These are phyloP conservation scores for Ivindomyrus marchei DNA, from an alignment of 2,113 vertebrate species.

Conservation along the genomic window DNA sequence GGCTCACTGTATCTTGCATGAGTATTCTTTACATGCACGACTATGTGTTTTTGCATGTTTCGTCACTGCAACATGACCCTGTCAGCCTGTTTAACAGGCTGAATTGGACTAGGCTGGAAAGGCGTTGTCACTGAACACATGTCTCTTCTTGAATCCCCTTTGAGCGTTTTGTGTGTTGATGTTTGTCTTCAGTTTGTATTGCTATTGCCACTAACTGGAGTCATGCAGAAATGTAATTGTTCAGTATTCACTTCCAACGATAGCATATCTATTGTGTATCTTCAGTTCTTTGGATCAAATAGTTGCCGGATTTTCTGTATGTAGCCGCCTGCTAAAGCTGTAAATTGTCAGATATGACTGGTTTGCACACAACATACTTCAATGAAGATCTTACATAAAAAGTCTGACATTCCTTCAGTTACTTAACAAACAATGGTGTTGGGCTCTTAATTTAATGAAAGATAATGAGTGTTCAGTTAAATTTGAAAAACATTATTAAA, in stretches of 20 bases:
- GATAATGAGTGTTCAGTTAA: not conserved
- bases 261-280: not conserved
- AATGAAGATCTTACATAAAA: constrained; percentile 29
- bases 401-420: not conserved
- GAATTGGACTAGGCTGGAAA: not conserved
- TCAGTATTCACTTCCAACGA: not conserved
- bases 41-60: constrained; percentile 28
- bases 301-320: constrained; percentile 22
- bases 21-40: constrained; percentile 26
- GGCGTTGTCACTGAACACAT: not conserved
- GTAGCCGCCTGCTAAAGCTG: constrained; percentile 30
- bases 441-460: not conserved
- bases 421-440: not conserved
- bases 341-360: constrained; percentile 59
- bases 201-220: not conserved
- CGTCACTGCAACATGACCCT: not conserved
- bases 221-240: not conserved
- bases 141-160: not conserved
- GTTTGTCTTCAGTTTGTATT: not conserved
- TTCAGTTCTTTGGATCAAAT: not conserved
- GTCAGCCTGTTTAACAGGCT: not conserved
- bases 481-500: not conserved
- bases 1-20: constrained; percentile 19
- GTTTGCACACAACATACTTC: constrained; percentile 30
- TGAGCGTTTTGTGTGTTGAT: not conserved